Evolutionary conservation across 2,113 vertebrate species (phyloP).

Genomic region (Stegostoma tigrinum): DNA sequence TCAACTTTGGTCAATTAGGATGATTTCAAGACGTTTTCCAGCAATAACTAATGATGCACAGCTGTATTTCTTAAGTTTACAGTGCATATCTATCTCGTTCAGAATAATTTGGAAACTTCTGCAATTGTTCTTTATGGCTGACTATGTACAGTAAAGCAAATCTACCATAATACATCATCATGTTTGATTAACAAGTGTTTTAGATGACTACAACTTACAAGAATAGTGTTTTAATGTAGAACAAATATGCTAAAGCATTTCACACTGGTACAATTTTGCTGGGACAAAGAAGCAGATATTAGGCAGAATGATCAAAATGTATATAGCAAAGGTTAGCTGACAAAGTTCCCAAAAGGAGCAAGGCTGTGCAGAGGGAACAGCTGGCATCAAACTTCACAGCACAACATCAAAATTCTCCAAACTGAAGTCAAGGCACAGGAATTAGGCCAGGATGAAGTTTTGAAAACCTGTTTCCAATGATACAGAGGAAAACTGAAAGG

Average conservation of each 20-base stretch:
- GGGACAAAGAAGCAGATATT: not conserved
- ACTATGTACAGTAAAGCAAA: not conserved
- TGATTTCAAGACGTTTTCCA: not conserved
- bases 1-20: not conserved
- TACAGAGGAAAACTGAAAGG: not conserved
- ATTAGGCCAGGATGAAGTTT: not conserved
- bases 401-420: not conserved
- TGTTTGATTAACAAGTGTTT: not conserved
- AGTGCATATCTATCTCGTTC: not conserved
- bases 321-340: not conserved
- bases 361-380: not conserved
- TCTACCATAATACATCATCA: not conserved
- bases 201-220: not conserved
- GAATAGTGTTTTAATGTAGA: not conserved
- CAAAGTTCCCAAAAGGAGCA: not conserved
- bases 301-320: not conserved
- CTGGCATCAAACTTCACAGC: not conserved
- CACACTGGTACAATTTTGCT: not conserved
- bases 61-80: not conserved
- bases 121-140: not conserved
- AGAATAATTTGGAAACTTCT: not conserved
- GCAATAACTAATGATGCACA: not conserved
- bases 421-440: not conserved
- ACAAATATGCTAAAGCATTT: not conserved
- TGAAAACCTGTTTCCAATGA: not conserved